Evolutionary conservation across 2,113 vertebrate genomes (phyloP).

Genomic region (Mesoclemmys tuberculata): DNA sequence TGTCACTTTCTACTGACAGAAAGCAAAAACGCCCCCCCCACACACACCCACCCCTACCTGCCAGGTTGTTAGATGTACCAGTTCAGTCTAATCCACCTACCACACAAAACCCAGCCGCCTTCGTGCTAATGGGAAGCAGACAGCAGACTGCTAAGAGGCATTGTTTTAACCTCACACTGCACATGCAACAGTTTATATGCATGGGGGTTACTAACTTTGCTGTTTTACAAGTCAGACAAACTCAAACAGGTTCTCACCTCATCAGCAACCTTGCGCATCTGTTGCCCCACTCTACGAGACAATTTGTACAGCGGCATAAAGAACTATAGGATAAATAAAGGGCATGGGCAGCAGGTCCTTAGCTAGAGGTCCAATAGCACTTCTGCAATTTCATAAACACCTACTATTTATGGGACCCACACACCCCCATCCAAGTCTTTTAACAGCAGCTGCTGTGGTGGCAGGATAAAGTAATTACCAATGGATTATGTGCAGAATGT

Average conservation of each 20-base stretch:
- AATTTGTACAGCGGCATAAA: fast-evolving
- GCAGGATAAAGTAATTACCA: conserved; percentile 41
- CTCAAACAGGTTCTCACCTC: background rate
- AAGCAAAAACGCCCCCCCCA: background rate
- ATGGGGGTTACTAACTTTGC: background rate
- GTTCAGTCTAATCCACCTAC: background rate
- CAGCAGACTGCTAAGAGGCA: background rate
- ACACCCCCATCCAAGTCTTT: background rate
- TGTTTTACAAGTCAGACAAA: background rate
- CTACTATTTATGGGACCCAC: background rate
- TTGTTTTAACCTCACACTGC: background rate
- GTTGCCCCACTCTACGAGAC: background rate
- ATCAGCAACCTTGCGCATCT: too few species aligned
- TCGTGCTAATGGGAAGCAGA: background rate
- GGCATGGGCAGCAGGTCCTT: background rate
- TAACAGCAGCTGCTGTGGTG: background rate
- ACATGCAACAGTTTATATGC: background rate
- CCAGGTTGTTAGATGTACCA: background rate
- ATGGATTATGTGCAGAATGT: conserved; percentile 41
- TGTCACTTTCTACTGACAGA: background rate
- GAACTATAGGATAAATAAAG: fast-evolving
- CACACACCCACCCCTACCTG: background rate
- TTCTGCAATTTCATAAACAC: fast-evolving
- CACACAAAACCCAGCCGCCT: background rate
- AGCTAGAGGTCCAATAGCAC: background rate